phyloP scores from a whole-genome alignment of 2,888 invertebrate species.

The Pterobdella sp. region DNA sequence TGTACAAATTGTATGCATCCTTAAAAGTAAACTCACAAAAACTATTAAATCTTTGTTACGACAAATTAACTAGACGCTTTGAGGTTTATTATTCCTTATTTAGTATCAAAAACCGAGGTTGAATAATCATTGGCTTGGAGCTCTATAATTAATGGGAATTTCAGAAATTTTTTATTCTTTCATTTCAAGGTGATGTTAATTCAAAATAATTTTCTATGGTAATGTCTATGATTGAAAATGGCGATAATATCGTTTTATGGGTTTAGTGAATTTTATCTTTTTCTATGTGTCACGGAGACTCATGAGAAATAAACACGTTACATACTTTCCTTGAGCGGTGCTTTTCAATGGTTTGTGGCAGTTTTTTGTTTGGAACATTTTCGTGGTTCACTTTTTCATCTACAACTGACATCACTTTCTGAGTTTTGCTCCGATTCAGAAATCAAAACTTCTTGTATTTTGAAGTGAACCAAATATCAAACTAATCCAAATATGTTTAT shows the following conservation, averaged over 20 bases:
- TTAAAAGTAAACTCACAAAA: conserved; percentile 3
- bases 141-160: no score
- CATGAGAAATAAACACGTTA: no score
- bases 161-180: no score
- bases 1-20: background rate
- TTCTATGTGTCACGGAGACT: no score
- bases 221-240: no score
- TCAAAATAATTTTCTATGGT: no score
- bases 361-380: background rate
- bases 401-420: background rate
- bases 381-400: background rate
- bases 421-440: background rate
- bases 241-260: no score
- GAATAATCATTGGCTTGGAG: no score
- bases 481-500: background rate
- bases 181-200: no score
- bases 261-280: no score
- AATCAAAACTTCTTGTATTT: no score
- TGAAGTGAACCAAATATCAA: background rate
- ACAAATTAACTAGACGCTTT: background rate
- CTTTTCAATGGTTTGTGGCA: background rate
- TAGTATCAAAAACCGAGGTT: background rate
- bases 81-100: background rate
- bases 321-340: conserved; percentile 1
- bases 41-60: background rate